Base-by-base conservation (phyloP, 2,888 invertebrate genomes). In the Ephialtes manifestator region DNA sequence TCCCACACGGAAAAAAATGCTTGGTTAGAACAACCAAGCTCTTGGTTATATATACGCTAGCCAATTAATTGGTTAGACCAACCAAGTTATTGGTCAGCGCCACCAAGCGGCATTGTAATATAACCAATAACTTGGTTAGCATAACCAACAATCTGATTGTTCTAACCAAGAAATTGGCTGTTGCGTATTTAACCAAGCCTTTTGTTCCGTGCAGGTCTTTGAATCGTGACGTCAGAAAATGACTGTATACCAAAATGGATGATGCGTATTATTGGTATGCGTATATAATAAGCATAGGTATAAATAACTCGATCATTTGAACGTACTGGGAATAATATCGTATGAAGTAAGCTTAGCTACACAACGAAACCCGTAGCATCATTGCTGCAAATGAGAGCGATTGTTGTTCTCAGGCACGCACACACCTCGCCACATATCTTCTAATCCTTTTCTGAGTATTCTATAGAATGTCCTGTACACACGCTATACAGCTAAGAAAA, bases 331-430 rank as follows among this genome's bases (percentile, higher is more conserved):
- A 11, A 67, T 28, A 8, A 55, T 46, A 77, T 24, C 67, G 39
- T 11, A 20, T 13, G 11, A 24, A 7, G n/a, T 60, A 46, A 28
- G 53, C 58, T 46, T 31, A 46, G 46, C 18, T 13, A 31, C 28
- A 46, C 46, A 31, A 46, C 71, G 58, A 58, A 13, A 13, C 39
- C 39, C 20, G 78, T 71, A 53, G 48, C 63, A 60, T 65, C 78
- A 79, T 65, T 58, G 82, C 55, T 35, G 78, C 63, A 78, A 83
- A 79, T 79, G 65, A 79, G 68, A 79, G 79, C 74, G 74, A 83
- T 74, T 74, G 79, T 79, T 58, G 79, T 74, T 65, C 76, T 28
- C 67, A 48, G 43, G 46, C 48, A 43, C 67, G 55, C 71, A 74
- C 46, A 28, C 75, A n/a, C 65, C 51, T 28, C 55, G 48, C 46